Percentiles rank a stretch among this genome's conserved stretches.
Conservation (phyloP, 2,888 invertebrate species). For the Oxyteleia sp. region DNA sequence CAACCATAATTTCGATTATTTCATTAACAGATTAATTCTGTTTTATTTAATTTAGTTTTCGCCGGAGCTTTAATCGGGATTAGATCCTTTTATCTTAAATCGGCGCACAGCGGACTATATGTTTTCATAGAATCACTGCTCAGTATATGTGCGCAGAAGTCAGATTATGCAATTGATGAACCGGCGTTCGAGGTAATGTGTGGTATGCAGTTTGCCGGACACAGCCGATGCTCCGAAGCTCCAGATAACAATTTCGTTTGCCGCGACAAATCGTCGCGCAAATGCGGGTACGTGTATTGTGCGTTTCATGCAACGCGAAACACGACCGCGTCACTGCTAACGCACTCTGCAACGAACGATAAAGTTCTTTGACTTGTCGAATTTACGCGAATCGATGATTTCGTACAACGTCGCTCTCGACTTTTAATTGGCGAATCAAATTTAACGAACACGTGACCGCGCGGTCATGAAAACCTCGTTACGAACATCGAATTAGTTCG, state of each 20-base stretch:
- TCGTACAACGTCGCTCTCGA: too few relatives aligned
- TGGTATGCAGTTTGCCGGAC: constrained; percentile 38
- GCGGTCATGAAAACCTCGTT: neutral
- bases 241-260: constrained; percentile 46
- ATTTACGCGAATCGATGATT: too few relatives aligned
- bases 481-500: constrained; percentile 13
- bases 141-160: constrained; percentile 45
- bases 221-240: constrained; percentile 6
- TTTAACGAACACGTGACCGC: neutral
- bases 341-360: neutral
- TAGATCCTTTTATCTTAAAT: constrained; percentile 28
- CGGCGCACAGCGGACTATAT: constrained; percentile 28
- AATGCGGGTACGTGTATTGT: neutral
- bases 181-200: constrained; percentile 73
- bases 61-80: constrained; percentile 14
- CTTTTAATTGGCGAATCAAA: neutral
- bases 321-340: too few relatives aligned
- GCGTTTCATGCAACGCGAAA: constrained; percentile 1
- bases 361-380: constrained; percentile 9
- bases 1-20: neutral
- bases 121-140: constrained; percentile 28
- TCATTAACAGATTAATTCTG: constrained; percentile 2
- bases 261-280: constrained; percentile 7
- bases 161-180: constrained; percentile 79
- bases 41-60: constrained; percentile 18